phyloP scores from a whole-genome alignment of 2,113 vertebrate genomes.

The Upupa epops region DNA sequence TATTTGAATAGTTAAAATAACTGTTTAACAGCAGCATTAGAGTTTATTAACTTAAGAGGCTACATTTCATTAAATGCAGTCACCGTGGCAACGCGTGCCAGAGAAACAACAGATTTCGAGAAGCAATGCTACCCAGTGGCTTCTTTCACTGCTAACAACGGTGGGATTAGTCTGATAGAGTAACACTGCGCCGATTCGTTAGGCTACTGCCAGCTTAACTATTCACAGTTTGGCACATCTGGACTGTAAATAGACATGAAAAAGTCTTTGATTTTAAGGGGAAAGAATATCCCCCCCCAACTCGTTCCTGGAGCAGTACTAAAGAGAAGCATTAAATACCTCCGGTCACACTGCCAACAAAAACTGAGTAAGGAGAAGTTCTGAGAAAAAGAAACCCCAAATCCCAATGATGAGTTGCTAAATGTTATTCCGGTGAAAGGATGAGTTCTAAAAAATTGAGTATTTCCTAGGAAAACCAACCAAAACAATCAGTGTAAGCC shows the following conservation, averaged over 20 bases:
- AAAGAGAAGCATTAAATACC: conserved; percentile 64
- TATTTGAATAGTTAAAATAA: conserved; percentile 82
- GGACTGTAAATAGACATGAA: conserved; percentile 77
- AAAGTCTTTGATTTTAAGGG: conserved; percentile 71
- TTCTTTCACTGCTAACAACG: conserved; percentile 58
- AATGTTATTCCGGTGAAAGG: conserved; percentile 46
- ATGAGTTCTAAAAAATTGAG: conserved; percentile 55
- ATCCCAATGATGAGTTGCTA: conserved; percentile 52
- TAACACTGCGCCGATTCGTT: conserved; percentile 77
- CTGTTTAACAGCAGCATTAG: conserved; percentile 84
- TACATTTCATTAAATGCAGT: conserved; percentile 83
- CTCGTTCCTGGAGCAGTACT: conserved; percentile 65
- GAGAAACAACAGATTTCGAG: conserved; percentile 58
- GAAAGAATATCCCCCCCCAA: conserved; percentile 60
- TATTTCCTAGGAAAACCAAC: conserved; percentile 57
- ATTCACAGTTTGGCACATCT: conserved; percentile 91
- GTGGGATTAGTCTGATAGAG: conserved; percentile 73
- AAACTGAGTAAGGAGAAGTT: conserved; percentile 45
- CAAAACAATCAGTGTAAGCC: conserved; percentile 69
- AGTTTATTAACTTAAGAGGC: conserved; percentile 80
- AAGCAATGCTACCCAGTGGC: conserved; percentile 69
- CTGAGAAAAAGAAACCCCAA: conserved; percentile 39
- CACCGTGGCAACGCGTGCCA: conserved; percentile 76
- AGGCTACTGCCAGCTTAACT: conserved; percentile 67
- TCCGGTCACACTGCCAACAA: conserved; percentile 63